Evolutionary conservation across 2,797 vertebrate genomes (phyloP).

Genomic region (Synanceia verrucosa): DNA sequence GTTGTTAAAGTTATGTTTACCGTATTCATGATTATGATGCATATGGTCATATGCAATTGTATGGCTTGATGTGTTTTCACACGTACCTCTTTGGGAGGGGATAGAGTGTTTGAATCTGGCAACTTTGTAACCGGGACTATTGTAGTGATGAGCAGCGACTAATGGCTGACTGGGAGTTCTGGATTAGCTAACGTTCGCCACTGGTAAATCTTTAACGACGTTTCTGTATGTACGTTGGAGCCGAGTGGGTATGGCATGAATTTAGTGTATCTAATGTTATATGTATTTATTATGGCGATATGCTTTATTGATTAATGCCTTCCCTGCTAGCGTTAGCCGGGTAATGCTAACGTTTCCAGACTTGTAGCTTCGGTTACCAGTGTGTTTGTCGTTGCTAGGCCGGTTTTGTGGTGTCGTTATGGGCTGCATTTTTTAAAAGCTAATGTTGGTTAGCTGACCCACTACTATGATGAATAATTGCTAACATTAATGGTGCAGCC

Average conservation of each 20-base stretch:
- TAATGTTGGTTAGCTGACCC: constrained; percentile 8
- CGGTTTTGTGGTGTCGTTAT: constrained; percentile 26
- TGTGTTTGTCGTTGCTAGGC: constrained; percentile 76
- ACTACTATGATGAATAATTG: background rate
- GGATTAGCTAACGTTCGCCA: constrained; percentile 32
- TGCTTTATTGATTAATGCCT: background rate
- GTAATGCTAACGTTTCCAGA: constrained; percentile 32
- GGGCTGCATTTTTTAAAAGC: background rate
- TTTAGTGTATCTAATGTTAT: background rate
- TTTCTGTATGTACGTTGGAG: background rate
- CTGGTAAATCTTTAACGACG: constrained; percentile 5
- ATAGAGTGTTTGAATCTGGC: constrained; percentile 21
- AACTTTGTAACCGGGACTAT: constrained; percentile 4
- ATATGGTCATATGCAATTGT: rapidly evolving
- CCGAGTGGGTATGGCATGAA: background rate
- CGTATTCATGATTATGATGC: rapidly evolving
- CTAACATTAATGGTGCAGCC: background rate
- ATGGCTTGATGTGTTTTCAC: background rate
- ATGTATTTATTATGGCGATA: background rate
- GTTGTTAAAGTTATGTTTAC: background rate
- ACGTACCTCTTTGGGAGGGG: background rate
- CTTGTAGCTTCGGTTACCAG: constrained; percentile 57
- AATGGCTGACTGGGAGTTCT: constrained; percentile 51
- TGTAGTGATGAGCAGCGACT: constrained; percentile 36
- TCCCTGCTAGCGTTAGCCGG: constrained; percentile 42